Percentiles rank a stretch among this genome's conserved stretches.
These are phyloP conservation scores for Dascyllus trimaculatus DNA, from an alignment of 2,113 vertebrate genomes.

Conservation along the genomic window DNA sequence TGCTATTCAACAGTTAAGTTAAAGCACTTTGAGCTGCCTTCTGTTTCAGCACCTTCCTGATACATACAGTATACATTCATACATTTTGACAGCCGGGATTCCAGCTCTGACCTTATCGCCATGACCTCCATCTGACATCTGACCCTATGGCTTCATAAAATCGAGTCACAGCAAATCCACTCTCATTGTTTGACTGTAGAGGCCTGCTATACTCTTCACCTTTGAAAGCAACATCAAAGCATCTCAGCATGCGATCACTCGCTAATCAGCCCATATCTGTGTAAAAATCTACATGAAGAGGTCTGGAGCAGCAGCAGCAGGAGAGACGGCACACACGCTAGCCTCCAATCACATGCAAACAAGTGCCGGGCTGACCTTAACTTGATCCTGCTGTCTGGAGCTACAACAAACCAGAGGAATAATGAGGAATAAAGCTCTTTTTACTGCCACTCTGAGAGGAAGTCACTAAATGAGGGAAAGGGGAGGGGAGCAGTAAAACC, in stretches of 20 bases:
- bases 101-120: background rate
- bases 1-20: background rate
- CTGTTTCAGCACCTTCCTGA: too few relatives aligned
- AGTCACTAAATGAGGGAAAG: slow-evolving; percentile 56
- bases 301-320: slow-evolving; percentile 12
- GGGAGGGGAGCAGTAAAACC: slow-evolving; percentile 41
- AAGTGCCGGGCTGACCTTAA: slow-evolving; percentile 62
- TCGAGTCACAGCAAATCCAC: background rate
- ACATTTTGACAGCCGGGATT: background rate
- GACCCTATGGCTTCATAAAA: slow-evolving; percentile 19
- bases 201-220: slow-evolving; percentile 2
- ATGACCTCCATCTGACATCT: slow-evolving; percentile 21
- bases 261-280: slow-evolving; percentile 30
- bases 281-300: slow-evolving; percentile 10
- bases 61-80: background rate
- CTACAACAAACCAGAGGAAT: slow-evolving; percentile 58
- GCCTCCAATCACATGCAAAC: slow-evolving; percentile 24
- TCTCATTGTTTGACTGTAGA: background rate
- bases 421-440: slow-evolving; percentile 62
- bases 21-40: too few relatives aligned
- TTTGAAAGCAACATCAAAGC: slow-evolving; percentile 50
- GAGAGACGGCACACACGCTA: background rate
- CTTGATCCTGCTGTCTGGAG: slow-evolving; percentile 69
- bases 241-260: background rate
- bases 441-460: slow-evolving; percentile 74